phyloP scores from a whole-genome alignment of 2,888 invertebrate genomes.

The Eucera pruinosa region DNA sequence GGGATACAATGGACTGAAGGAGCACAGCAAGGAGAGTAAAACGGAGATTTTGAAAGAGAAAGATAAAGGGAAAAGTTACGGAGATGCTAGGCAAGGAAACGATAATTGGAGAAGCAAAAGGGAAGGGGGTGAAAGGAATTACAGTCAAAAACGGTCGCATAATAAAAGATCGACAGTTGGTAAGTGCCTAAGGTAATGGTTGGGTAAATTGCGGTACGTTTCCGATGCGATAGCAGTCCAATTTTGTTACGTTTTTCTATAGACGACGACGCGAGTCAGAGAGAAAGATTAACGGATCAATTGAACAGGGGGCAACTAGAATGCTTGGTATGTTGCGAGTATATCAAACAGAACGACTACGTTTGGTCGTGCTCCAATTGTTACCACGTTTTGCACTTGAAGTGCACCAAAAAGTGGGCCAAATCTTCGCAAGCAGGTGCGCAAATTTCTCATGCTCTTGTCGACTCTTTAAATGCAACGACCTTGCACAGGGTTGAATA shows the following conservation, averaged over 20 bases:
- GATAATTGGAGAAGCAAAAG: slow-evolving; percentile 75
- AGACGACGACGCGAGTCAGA: slow-evolving; percentile 89
- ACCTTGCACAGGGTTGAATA: too few species aligned
- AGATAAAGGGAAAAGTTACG: slow-evolving; percentile 64
- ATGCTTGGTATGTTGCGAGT: slow-evolving; percentile 97
- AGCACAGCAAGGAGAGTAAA: slow-evolving; percentile 55
- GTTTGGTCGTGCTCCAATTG: slow-evolving; percentile 97
- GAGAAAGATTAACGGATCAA: slow-evolving; percentile 93
- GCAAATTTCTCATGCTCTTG: too few species aligned
- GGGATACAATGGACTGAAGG: slow-evolving; percentile 66
- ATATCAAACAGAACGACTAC: slow-evolving; percentile 91
- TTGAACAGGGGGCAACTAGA: slow-evolving; percentile 93
- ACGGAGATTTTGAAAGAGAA: slow-evolving; percentile 64
- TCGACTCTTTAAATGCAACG: too few species aligned
- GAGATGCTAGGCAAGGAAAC: slow-evolving; percentile 66
- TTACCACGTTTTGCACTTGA: slow-evolving; percentile 96
- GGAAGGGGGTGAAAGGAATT: slow-evolving; percentile 58
- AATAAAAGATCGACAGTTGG: slow-evolving; percentile 73
- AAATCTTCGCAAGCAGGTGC: slow-evolving; percentile 88
- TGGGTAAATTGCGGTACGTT: not conserved
- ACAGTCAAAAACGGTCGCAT: slow-evolving; percentile 63
- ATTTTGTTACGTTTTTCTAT: too few species aligned
- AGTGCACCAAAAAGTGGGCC: slow-evolving; percentile 97
- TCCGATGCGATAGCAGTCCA: slow-evolving; percentile 1
- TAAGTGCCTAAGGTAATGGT: slow-evolving; percentile 43